A percentile compares a stretch with the other conserved stretches of the same genome.
Evolutionary conservation across 2,113 vertebrate genomes (phyloP).

Genomic region (Uria lomvia): DNA sequence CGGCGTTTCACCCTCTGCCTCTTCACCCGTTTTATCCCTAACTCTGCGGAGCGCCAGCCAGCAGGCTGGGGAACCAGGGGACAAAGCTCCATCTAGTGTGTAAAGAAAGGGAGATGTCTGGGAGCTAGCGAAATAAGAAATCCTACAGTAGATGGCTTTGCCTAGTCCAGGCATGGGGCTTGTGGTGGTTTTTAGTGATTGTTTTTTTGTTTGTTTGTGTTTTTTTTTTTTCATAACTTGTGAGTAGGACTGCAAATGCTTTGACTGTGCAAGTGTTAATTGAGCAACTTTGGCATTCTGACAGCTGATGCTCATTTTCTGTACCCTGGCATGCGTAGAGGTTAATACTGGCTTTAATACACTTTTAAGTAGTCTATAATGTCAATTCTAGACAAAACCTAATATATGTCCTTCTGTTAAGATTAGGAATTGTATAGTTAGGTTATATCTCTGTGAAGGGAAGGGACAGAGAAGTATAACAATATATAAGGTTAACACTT

Average conservation of each 20-base stretch:
- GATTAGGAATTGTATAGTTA: neutral
- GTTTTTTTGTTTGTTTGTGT: neutral
- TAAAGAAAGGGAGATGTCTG: neutral
- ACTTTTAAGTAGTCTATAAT: neutral
- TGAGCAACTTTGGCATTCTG: neutral
- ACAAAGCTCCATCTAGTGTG: conserved; percentile 72
- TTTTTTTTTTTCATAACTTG: neutral
- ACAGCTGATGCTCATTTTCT: neutral
- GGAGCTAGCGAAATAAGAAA: neutral
- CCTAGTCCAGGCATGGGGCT: neutral
- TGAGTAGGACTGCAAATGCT: neutral
- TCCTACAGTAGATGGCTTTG: neutral
- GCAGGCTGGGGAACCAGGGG: neutral
- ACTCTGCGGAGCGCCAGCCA: neutral
- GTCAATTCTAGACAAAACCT: neutral
- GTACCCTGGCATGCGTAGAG: neutral
- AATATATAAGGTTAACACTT: neutral
- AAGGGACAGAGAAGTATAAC: neutral
- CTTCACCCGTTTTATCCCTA: neutral
- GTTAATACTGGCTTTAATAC: neutral
- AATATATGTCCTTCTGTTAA: neutral
- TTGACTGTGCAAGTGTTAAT: neutral
- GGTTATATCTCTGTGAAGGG: neutral
- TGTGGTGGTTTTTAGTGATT: neutral
- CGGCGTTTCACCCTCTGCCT: neutral